A percentile compares a stretch with the other conserved stretches of the same genome.
These are phyloP conservation scores for Beaufortia kweichowensis DNA, from an alignment of 2,113 vertebrate species.

Conservation along the genomic window DNA sequence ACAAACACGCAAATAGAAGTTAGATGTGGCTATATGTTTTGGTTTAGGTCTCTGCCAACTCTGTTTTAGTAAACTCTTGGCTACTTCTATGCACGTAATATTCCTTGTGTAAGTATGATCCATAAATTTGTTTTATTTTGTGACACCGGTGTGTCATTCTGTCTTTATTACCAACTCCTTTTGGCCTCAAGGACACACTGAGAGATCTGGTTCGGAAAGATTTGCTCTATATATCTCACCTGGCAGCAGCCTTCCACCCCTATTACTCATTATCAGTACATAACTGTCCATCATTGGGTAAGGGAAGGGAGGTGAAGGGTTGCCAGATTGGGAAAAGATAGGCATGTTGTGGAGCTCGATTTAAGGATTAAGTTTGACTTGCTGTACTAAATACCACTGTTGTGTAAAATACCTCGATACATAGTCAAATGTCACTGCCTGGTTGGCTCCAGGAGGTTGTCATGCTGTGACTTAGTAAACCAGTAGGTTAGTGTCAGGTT, in stretches of 20 bases:
- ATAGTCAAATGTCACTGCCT: too few relatives aligned
- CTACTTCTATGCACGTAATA: neutral
- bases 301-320: neutral
- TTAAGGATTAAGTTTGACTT: too few relatives aligned
- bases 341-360: too few relatives aligned
- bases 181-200: constrained; percentile 15
- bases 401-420: too few relatives aligned
- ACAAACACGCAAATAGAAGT: neutral
- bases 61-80: neutral
- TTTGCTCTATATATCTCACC: constrained; percentile 24
- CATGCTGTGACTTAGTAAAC: too few relatives aligned
- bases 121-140: constrained; percentile 2
- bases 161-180: constrained; percentile 6
- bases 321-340: constrained; percentile 14
- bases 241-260: neutral
- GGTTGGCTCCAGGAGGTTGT: too few relatives aligned
- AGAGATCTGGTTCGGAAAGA: constrained; percentile 3
- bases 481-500: too few relatives aligned
- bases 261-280: constrained; percentile 7
- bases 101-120: neutral
- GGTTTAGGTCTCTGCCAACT: constrained; percentile 1
- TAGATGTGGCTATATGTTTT: neutral
- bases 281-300: constrained; percentile 18
- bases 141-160: constrained; percentile 19
- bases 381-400: too few relatives aligned